Percentiles rank a stretch among this genome's conserved stretches.
phyloP scores from a whole-genome alignment of 2,888 invertebrate genomes.

The Listrodromus nycthemerus region DNA sequence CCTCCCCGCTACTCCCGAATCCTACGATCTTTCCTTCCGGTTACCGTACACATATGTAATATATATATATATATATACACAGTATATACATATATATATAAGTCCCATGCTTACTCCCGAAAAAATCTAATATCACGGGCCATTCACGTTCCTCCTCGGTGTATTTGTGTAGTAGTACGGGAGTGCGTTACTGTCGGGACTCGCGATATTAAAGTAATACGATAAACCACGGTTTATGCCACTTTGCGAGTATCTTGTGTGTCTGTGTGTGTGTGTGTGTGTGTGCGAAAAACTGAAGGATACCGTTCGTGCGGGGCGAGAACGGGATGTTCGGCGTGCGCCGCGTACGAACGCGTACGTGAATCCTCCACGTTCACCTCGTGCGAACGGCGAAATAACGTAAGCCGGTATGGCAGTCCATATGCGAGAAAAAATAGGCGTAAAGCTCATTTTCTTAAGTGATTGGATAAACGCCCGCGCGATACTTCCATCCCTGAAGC shows the following conservation, averaged over 20 bases:
- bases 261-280: slow-evolving; percentile 21
- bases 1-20: background rate
- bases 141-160: slow-evolving; percentile 33
- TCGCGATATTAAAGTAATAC: slow-evolving; percentile 74
- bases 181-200: slow-evolving; percentile 50
- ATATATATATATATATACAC: slow-evolving; percentile 10
- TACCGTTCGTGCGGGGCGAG: background rate
- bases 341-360: slow-evolving; percentile 39
- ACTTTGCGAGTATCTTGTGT: slow-evolving; percentile 69
- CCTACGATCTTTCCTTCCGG: slow-evolving; percentile 42
- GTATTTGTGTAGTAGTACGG: slow-evolving; percentile 34
- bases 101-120: slow-evolving; percentile 46
- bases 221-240: slow-evolving; percentile 76
- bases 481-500: slow-evolving; percentile 29
- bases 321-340: slow-evolving; percentile 34
- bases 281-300: slow-evolving; percentile 10
- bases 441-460: slow-evolving; percentile 76
- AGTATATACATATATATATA: background rate
- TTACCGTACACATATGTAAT: slow-evolving; percentile 1
- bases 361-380: slow-evolving; percentile 21
- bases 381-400: slow-evolving; percentile 43
- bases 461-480: slow-evolving; percentile 71
- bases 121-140: slow-evolving; percentile 64
- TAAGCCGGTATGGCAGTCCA: slow-evolving; percentile 52
- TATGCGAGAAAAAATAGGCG: slow-evolving; percentile 69